Percentiles rank a stretch among this genome's conserved stretches.
phyloP scores from a whole-genome alignment of 2,888 invertebrate genomes.

The Amphipoea oculea region DNA sequence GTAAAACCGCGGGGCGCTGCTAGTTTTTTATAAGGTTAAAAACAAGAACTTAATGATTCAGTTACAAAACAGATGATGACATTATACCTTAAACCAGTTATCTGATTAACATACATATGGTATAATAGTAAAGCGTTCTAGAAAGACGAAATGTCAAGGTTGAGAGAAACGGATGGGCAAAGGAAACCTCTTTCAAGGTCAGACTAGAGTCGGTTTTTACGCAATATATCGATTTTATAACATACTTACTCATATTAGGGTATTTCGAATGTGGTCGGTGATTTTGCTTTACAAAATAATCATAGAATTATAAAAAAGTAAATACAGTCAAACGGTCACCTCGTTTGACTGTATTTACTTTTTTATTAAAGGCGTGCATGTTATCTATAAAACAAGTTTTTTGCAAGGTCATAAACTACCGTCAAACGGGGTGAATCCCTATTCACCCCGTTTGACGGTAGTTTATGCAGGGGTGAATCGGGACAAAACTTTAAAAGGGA shows the following conservation, averaged over 20 bases:
- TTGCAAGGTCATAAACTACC: no score
- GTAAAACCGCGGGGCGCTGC: no score
- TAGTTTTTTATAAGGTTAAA: not conserved
- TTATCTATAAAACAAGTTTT: no score
- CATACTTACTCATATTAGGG: not conserved
- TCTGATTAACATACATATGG: conserved; percentile 44
- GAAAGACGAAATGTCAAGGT: conserved; percentile 67
- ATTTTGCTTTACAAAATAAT: not conserved
- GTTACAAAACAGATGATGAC: conserved; percentile 55
- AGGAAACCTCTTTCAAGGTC: conserved; percentile 57
- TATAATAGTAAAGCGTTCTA: conserved; percentile 38
- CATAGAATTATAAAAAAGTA: not conserved
- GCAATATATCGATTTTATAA: conserved; percentile 27
- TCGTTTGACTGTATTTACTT: no score
- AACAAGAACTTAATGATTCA: conserved; percentile 2
- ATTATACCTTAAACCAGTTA: conserved; percentile 62
- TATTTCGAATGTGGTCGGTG: not conserved
- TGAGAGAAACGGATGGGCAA: conserved; percentile 51
- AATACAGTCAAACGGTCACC: no score
- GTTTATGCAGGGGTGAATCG: no score
- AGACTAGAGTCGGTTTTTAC: conserved; percentile 24
- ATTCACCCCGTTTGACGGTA: no score
- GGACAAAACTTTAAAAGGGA: no score
- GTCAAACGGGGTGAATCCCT: no score
- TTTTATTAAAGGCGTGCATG: no score